Percentiles rank a stretch among this genome's conserved stretches.
Evolutionary conservation across 2,797 vertebrate species (phyloP).

Genomic region (Tangara arthus): DNA sequence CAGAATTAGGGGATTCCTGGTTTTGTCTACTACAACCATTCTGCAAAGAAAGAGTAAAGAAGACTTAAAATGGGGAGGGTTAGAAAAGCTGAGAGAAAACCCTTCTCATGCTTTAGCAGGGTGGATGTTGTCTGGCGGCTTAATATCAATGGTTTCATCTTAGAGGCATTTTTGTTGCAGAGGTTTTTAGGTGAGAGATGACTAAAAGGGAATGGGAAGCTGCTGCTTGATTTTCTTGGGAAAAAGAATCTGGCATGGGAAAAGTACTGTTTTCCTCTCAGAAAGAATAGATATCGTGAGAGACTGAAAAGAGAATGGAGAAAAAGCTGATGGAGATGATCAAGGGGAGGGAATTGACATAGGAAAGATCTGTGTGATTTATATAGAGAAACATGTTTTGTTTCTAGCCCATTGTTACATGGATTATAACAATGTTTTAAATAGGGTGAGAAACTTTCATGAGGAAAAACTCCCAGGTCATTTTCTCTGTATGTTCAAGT

Average conservation of each 20-base stretch:
- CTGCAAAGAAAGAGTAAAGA: not conserved
- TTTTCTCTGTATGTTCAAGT: not conserved
- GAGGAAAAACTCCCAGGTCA: not conserved
- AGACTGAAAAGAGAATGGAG: not conserved
- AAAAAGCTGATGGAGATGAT: not conserved
- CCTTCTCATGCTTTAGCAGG: not conserved
- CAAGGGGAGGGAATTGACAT: not conserved
- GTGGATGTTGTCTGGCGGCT: not conserved
- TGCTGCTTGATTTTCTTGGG: not conserved
- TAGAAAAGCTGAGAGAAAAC: not conserved
- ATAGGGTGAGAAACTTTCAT: not conserved
- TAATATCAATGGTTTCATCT: not conserved
- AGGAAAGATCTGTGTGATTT: not conserved
- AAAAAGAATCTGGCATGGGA: not conserved
- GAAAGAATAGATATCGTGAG: fast-evolving
- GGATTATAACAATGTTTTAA: not conserved
- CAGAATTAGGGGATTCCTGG: not conserved
- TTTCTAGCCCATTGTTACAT: not conserved
- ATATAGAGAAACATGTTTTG: not conserved
- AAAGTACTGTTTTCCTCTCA: not conserved
- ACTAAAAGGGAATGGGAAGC: not conserved
- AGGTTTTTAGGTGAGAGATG: not conserved
- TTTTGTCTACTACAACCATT: not conserved
- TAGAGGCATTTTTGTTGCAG: not conserved
- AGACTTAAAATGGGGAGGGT: not conserved